These are phyloP conservation scores for Paracanthobrama guichenoti DNA, from an alignment of 2,113 vertebrate species.

Conservation along the genomic window DNA sequence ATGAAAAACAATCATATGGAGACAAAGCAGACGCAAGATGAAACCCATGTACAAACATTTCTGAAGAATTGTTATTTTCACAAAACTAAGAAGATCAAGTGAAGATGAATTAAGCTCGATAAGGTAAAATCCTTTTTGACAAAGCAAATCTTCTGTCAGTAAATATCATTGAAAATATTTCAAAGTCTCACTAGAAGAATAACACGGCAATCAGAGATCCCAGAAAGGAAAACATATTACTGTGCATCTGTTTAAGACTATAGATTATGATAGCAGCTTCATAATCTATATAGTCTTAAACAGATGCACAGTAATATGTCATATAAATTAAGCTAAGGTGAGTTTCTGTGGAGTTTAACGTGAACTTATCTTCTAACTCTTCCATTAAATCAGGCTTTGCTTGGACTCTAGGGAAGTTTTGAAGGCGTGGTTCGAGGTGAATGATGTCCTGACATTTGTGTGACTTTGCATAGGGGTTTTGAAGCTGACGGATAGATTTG, in stretches of 20 bases:
- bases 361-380: constrained; percentile 23
- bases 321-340: background rate
- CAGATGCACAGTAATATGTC: background rate
- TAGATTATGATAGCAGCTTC: constrained; percentile 20
- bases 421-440: background rate
- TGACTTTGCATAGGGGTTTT: constrained; percentile 2
- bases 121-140: constrained; percentile 5
- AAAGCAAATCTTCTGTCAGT: constrained; percentile 13
- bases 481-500: constrained; percentile 31
- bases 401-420: background rate
- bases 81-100: background rate
- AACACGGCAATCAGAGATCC: background rate
- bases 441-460: background rate
- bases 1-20: constrained; percentile 53
- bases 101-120: constrained; percentile 10
- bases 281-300: background rate
- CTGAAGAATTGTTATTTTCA: constrained; percentile 13
- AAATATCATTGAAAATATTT: background rate
- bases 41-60: background rate
- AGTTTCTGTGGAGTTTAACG: constrained; percentile 14
- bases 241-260: background rate
- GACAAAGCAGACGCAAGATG: constrained; percentile 11
- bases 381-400: constrained; percentile 12
- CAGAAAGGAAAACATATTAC: background rate
- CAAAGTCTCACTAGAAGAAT: background rate